A percentile compares a stretch with the other conserved stretches of the same genome.
Evolutionary conservation across 1,140 invertebrate genomes (phyloP).

Genomic region (Ooceraea biroi): DNA sequence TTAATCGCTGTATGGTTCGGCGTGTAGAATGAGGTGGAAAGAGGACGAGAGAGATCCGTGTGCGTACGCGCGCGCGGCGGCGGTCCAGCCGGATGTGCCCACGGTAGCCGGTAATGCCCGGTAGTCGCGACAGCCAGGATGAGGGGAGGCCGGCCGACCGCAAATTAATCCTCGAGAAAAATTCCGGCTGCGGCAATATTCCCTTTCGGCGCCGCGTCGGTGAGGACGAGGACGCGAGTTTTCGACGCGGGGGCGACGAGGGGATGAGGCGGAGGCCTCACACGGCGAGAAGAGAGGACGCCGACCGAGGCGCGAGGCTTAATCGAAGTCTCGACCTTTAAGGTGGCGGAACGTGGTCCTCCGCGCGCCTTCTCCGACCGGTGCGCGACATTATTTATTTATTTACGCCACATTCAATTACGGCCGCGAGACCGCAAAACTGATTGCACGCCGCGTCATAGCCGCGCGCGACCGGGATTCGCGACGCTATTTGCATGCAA

Average conservation of each 20-base stretch:
- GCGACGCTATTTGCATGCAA: conserved; percentile 84
- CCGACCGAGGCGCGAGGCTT: conserved; percentile 75
- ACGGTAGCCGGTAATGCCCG: conserved; percentile 74
- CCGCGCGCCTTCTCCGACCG: conserved; percentile 45
- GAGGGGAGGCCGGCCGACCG: conserved; percentile 73
- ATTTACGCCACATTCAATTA: conserved; percentile 85
- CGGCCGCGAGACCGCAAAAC: conserved; percentile 80
- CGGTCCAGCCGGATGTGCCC: conserved; percentile 43
- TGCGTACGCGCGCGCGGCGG: conserved; percentile 8
- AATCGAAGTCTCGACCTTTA: conserved; percentile 82
- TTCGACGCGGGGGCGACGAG: not conserved
- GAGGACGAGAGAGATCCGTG: not conserved
- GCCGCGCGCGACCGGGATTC: conserved; percentile 66
- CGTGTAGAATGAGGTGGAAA: conserved; percentile 1
- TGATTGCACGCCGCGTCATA: conserved; percentile 75
- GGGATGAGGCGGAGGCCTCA: conserved; percentile 17
- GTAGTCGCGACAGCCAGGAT: conserved; percentile 70
- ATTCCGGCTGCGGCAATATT: conserved; percentile 73
- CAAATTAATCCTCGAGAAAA: conserved; percentile 82
- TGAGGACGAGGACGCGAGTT: conserved; percentile 24
- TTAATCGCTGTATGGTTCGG: conserved; percentile 66
- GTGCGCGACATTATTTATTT: conserved; percentile 84
- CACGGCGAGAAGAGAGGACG: conserved; percentile 65
- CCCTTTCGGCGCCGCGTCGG: conserved; percentile 65
- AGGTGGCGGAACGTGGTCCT: conserved; percentile 71